phyloP scores from a whole-genome alignment of 2,113 vertebrate genomes.

The Riparia riparia region DNA sequence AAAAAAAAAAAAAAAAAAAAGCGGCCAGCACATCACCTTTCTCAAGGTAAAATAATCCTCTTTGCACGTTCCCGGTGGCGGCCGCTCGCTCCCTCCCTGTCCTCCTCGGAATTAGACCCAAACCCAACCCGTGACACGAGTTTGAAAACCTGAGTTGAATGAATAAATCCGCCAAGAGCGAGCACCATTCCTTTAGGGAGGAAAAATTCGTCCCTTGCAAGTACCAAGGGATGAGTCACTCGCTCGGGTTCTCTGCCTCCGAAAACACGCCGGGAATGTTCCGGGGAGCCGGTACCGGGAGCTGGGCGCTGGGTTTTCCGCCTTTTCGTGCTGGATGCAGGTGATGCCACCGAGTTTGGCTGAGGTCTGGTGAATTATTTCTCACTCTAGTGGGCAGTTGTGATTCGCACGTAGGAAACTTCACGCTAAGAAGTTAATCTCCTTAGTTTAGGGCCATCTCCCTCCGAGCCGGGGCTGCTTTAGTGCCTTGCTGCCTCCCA shows the following conservation, averaged over 20 bases:
- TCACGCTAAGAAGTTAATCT: conserved; percentile 70
- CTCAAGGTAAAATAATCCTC: conserved; percentile 66
- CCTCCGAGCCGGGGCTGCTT: background rate
- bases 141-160: conserved; percentile 65
- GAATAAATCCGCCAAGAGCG: conserved; percentile 60
- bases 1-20: background rate
- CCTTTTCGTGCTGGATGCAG: background rate
- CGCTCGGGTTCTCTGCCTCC: conserved; percentile 55
- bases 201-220: conserved; percentile 62
- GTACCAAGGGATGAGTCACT: conserved; percentile 76
- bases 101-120: conserved; percentile 37
- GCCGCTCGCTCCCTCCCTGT: conserved; percentile 34
- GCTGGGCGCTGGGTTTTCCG: background rate
- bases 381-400: conserved; percentile 67
- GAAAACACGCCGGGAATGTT: conserved; percentile 43
- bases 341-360: conserved; percentile 14
- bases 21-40: conserved; percentile 47
- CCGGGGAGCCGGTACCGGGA: conserved; percentile 12
- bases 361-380: conserved; percentile 19
- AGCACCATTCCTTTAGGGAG: conserved; percentile 54
- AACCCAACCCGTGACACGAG: conserved; percentile 45
- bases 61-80: background rate
- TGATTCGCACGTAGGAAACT: conserved; percentile 73
- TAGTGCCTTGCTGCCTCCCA: background rate
- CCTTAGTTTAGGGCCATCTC: conserved; percentile 60